Evolutionary conservation across 2,797 vertebrate species (phyloP), one percentile per base, ranked within the genome.

Genomic region (Sebastes trivittatus): DNA sequence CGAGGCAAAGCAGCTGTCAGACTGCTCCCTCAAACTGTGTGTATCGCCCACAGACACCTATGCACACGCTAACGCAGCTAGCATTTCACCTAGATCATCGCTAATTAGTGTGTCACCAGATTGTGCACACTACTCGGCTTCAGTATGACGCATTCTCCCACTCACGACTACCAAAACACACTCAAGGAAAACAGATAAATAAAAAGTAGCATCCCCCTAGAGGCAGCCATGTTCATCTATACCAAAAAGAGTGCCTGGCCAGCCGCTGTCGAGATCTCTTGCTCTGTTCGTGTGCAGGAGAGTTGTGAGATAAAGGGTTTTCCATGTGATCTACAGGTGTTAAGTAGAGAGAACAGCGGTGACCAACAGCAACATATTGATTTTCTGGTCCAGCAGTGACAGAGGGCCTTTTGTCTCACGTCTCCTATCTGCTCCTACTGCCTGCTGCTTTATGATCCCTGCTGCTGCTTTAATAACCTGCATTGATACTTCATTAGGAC

Each of bases 21-120:
- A 81, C 83, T 77, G 81, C 83, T 86, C 76, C 81, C 78, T 89
- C 76, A 87, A 87, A 92, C 81, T 84, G 83, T 83, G 85, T 84
- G 77, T 77, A 73, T 90, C 54, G 75, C 87, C 90, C 72, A 88
- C 86, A 84, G 88, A 91, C 84, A 89, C 84, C 84, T 80, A 83
- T 77, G 77, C 85, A 80, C 84, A 86, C 73, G 82, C 84, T 73
- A 85, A 83, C 89, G 83, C 86, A 84, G 90, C 89, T 84, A 91
- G 86, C 87, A 76, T 89, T 91, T 93, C 91, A 92, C 89, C 87
- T 93, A 84, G 89, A 91, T 94, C 87, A 89, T 89, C 38, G 77
- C 91, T 93, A 94, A 95, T 95, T 94, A 94, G 88, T 81, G 83
- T 86, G 81, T 88, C 88, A 87, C 89, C 93, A 94, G 84, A 94